Percentiles rank a stretch among this genome's conserved stretches.
These are phyloP conservation scores for Phlogophora meticulosa DNA, from an alignment of 2,888 invertebrate species.

Conservation along the genomic window DNA sequence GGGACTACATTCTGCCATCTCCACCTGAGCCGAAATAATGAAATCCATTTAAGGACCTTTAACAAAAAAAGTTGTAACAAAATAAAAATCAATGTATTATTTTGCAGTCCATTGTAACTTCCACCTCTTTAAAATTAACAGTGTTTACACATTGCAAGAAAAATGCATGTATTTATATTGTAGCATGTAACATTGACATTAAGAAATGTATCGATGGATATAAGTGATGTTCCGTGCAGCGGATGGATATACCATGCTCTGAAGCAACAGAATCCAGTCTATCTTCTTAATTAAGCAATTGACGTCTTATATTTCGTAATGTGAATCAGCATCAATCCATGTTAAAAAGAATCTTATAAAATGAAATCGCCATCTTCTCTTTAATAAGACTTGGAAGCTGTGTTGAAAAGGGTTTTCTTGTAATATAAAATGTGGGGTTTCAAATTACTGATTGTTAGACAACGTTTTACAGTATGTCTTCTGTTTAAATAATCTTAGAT, in stretches of 20 bases:
- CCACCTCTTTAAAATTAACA: neutral
- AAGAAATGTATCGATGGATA: constrained; percentile 66
- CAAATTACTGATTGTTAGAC: constrained; percentile 59
- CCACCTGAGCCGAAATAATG: no score
- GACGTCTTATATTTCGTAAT: constrained; percentile 46
- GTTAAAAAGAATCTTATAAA: constrained; percentile 26
- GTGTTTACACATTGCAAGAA: neutral
- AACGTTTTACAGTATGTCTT: constrained; percentile 46
- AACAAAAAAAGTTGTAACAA: no score
- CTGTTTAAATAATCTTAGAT: constrained; percentile 50
- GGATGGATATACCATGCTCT: constrained; percentile 62
- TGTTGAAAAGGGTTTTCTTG: constrained; percentile 38
- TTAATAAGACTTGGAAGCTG: constrained; percentile 27
- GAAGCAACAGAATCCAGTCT: constrained; percentile 51
- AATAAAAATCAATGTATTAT: no score
- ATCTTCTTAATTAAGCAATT: constrained; percentile 67
- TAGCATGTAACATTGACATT: constrained; percentile 43
- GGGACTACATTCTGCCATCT: no score
- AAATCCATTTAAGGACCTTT: no score
- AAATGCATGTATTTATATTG: constrained; percentile 15
- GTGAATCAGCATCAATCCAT: constrained; percentile 38
- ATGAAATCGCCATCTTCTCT: constrained; percentile 5
- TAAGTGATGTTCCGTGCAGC: constrained; percentile 62
- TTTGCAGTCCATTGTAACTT: no score
- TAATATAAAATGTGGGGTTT: constrained; percentile 42